These are phyloP conservation scores for Takifugu flavidus DNA, from an alignment of 2,113 vertebrate species.

Conservation along the genomic window DNA sequence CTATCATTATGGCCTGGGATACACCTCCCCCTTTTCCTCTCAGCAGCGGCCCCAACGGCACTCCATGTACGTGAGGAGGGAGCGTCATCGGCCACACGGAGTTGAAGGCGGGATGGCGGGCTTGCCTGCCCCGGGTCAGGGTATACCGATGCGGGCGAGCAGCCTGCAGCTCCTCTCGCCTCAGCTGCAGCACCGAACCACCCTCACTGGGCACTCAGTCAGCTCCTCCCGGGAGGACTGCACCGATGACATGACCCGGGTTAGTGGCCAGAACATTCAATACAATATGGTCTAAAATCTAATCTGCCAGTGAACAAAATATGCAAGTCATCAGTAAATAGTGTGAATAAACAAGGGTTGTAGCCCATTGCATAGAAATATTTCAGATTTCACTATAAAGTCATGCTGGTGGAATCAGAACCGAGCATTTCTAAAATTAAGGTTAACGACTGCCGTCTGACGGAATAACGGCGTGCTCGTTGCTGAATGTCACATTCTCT, in stretches of 20 bases:
- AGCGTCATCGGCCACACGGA: conserved; percentile 91
- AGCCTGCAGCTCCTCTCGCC: conserved; percentile 97
- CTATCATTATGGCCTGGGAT: conserved; percentile 94
- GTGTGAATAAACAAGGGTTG: too few species aligned
- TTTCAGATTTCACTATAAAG: too few species aligned
- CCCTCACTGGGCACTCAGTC: conserved; percentile 81
- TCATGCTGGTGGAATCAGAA: too few species aligned
- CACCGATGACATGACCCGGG: conserved; percentile 80
- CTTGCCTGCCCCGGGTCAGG: conserved; percentile 85
- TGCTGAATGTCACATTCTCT: not conserved
- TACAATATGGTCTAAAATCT: not conserved
- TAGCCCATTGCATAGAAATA: too few species aligned
- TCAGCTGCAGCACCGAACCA: conserved; percentile 87
- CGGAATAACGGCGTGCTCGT: not conserved
- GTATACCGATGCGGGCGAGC: conserved; percentile 91
- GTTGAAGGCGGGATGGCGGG: conserved; percentile 79
- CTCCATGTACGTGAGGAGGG: conserved; percentile 97
- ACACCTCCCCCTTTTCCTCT: conserved; percentile 96
- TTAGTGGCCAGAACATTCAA: conserved; percentile 46
- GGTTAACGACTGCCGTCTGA: too few species aligned
- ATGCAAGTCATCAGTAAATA: too few species aligned
- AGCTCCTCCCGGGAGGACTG: conserved; percentile 86
- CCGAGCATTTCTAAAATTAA: too few species aligned
- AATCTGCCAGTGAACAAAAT: too few species aligned
- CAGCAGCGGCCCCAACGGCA: conserved; percentile 97